A percentile compares a stretch with the other conserved stretches of the same genome.
Conservation (phyloP, 2,888 invertebrate genomes). For the Andrena fulva region DNA sequence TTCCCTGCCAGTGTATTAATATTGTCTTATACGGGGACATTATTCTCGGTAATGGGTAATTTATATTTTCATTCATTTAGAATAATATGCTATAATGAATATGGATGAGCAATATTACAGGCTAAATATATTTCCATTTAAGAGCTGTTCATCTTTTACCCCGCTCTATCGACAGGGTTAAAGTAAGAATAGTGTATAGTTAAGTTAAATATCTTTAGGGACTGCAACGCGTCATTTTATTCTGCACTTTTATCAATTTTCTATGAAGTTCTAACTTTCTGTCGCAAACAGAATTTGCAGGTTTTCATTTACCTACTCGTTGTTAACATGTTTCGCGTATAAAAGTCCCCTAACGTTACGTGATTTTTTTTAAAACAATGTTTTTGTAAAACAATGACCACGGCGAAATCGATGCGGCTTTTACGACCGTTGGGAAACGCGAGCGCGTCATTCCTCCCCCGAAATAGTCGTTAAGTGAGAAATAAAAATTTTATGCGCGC, state of each 20-base stretch:
- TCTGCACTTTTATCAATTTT: too few relatives aligned
- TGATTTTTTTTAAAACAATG: background rate
- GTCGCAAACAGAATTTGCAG: background rate
- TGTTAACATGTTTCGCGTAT: background rate
- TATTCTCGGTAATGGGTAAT: too few relatives aligned
- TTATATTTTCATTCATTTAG: too few relatives aligned
- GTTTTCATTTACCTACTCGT: background rate
- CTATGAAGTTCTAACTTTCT: too few relatives aligned
- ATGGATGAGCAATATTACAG: too few relatives aligned
- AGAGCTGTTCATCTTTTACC: background rate
- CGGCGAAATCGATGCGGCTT: slow-evolving; percentile 10
- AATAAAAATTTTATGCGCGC: slow-evolving; percentile 42
- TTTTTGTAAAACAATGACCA: background rate
- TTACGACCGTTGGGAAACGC: slow-evolving; percentile 23
- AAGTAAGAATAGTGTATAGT: too few relatives aligned
- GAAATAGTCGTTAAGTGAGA: slow-evolving; percentile 26
- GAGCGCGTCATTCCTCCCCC: background rate
- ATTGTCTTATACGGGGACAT: too few relatives aligned
- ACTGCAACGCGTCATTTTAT: too few relatives aligned
- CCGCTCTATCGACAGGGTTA: too few relatives aligned
- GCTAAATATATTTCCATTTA: background rate
- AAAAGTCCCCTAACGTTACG: background rate
- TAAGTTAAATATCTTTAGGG: too few relatives aligned
- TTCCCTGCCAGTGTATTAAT: background rate
- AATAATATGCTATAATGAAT: too few relatives aligned